These are phyloP conservation scores for Leistus spinibarbis DNA, from an alignment of 2,888 invertebrate species.

Conservation along the genomic window DNA sequence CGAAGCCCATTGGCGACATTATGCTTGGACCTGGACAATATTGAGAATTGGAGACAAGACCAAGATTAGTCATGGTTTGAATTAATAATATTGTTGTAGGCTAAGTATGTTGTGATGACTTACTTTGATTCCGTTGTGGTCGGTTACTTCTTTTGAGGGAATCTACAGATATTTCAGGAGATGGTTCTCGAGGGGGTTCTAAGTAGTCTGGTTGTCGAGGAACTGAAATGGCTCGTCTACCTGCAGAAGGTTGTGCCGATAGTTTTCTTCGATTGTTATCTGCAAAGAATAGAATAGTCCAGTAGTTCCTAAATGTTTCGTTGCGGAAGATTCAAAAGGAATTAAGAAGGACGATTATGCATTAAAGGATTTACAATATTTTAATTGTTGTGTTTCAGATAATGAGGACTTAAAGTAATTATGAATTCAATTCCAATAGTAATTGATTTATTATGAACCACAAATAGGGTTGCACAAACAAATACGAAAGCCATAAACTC, in stretches of 20 bases:
- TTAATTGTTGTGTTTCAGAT: no score
- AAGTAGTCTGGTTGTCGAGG: conserved; percentile 48
- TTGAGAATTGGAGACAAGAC: conserved; percentile 49
- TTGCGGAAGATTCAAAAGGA: no score
- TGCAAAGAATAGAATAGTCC: neutral
- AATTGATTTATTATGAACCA: neutral
- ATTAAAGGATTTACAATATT: no score
- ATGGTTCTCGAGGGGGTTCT: conserved; percentile 50
- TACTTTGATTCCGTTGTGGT: conserved; percentile 39
- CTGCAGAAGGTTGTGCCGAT: conserved; percentile 23
- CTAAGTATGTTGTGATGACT: no score
- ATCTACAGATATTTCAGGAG: conserved; percentile 48
- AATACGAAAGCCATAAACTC: no score
- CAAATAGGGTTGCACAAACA: no score
- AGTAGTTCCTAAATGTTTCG: no score
- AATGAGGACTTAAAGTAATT: no score
- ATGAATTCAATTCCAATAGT: no score
- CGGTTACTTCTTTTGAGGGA: conserved; percentile 41
- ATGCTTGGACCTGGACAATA: conserved; percentile 65
- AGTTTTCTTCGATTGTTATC: conserved; percentile 10
- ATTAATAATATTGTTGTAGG: no score
- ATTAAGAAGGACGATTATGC: no score
- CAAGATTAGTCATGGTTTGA: no score
- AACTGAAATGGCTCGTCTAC: conserved; percentile 48
- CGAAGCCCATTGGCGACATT: conserved; percentile 73